A percentile compares a stretch with the other conserved stretches of the same genome.
These are phyloP conservation scores for Carcharodon carcharias DNA, from an alignment of 2,797 vertebrate genomes.

Conservation along the genomic window DNA sequence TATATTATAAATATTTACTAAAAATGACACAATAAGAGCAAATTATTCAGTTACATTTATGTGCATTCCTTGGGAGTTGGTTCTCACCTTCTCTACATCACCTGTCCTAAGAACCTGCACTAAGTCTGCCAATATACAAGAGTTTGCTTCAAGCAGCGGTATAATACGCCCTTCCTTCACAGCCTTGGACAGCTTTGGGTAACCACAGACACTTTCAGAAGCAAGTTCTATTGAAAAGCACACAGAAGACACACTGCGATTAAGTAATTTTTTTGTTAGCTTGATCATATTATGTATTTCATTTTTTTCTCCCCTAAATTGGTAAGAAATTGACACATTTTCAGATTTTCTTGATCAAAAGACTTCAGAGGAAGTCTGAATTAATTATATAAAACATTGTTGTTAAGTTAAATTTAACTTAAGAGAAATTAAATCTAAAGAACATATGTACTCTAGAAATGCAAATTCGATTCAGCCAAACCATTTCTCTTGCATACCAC, in stretches of 20 bases:
- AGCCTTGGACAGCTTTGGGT: conserved; percentile 38
- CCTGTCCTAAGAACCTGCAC: conserved; percentile 37
- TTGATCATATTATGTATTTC: background rate
- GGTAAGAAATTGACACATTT: background rate
- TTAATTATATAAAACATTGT: background rate
- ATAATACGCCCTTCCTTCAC: conserved; percentile 38
- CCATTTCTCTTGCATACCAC: background rate
- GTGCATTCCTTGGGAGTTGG: background rate
- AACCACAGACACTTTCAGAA: conserved; percentile 7
- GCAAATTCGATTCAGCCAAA: background rate
- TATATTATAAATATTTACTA: background rate
- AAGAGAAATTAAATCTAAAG: background rate
- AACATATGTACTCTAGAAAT: background rate
- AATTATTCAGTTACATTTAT: background rate
- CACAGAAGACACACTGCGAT: conserved; percentile 13
- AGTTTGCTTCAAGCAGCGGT: conserved; percentile 41
- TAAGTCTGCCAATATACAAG: background rate
- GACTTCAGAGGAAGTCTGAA: background rate
- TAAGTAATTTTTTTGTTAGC: background rate
- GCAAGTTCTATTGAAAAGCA: conserved; percentile 38
- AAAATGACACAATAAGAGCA: background rate
- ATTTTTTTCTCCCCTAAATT: background rate
- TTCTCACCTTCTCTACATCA: conserved; percentile 46
- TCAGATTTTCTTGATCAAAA: background rate
- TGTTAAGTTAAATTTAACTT: background rate